Base-by-base conservation (phyloP, 2,888 invertebrate genomes). In the Heliconius charithonia region DNA sequence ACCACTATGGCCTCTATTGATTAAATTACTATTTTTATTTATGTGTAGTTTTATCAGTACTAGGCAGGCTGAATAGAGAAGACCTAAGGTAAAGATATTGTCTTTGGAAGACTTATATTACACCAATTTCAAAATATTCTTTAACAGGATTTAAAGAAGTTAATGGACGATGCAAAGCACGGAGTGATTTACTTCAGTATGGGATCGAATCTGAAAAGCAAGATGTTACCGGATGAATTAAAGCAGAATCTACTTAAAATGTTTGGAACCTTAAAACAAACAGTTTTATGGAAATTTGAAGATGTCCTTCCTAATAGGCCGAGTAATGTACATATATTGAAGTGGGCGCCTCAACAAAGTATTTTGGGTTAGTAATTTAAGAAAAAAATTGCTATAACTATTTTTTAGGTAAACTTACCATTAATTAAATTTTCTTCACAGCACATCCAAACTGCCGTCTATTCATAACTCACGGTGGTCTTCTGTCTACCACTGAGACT, bases 101-200 rank as follows among this genome's bases (percentile, higher is more conserved):
- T 51, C 22, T 22, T 22, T 51, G 9, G 0, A 22, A 51, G 22
- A 51, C 9, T 0, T 51, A 51, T 51, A 22, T 51, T 22, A 59
- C n/a, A 12, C n/a, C 10, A n/a, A 9, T 69, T 12, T 27, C 1
- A 71, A 56, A 51, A 71, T 71, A 69, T 56, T 37, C 10, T 63
- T 69, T 62, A 87, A 56, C 81, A 90, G 90, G 87, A 91, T 76
- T 83, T 94, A n/a, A 85, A 92, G 82, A 84, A 85, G 27, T 84
- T 91, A 29, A 84, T 93, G 82, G 91, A 92, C 62, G 85, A 85
- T 13, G 85, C 92, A 0, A 86, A 86, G 32, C 70, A 93, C 62
- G 93, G 94, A 3, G 89, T 91, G 0, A 89, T 94, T 66, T 91
- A 89, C 83, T 93, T 95, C 83, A 93, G 93, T 79, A 86, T 94